phyloP scores from a whole-genome alignment of 2,888 invertebrate species.

The Rhogogaster chlorosoma region DNA sequence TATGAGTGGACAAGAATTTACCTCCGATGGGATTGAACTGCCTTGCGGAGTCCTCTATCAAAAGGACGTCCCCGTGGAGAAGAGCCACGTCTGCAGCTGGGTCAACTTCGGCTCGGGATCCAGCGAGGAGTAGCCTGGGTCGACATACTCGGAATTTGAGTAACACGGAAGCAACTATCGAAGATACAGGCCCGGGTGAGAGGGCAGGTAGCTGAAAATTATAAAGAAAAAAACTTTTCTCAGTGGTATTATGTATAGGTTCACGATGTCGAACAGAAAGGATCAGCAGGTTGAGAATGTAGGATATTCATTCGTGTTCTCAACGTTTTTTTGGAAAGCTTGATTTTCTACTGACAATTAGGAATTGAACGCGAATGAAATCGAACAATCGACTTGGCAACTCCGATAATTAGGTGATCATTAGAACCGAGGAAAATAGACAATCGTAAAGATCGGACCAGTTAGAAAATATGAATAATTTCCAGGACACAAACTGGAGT shows the following conservation, averaged over 20 bases:
- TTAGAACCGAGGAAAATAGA: neutral
- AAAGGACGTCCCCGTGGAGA: constrained; percentile 83
- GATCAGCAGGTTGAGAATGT: neutral
- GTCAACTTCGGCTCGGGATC: constrained; percentile 83
- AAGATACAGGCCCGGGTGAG: constrained; percentile 72
- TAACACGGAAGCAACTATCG: constrained; percentile 73
- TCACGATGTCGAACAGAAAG: neutral
- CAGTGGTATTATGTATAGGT: neutral
- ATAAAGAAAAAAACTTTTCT: neutral
- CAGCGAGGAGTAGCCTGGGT: constrained; percentile 81
- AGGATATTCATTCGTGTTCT: constrained; percentile 24
- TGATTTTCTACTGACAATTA: constrained; percentile 16
- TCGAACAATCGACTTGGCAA: constrained; percentile 30
- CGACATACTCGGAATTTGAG: constrained; percentile 74
- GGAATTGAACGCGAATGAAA: constrained; percentile 10
- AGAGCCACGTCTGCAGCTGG: constrained; percentile 81
- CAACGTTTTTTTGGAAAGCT: constrained; percentile 29
- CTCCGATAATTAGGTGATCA: neutral
- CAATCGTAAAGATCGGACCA: constrained; percentile 20
- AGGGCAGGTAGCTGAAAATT: constrained; percentile 69
- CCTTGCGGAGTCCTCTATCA: constrained; percentile 81
- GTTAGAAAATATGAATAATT: neutral
- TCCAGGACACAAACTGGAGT: neutral
- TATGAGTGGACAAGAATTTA: constrained; percentile 60
- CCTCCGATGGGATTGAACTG: constrained; percentile 81